These are phyloP conservation scores for Conger conger DNA, from an alignment of 2,113 vertebrate genomes.

Conservation along the genomic window DNA sequence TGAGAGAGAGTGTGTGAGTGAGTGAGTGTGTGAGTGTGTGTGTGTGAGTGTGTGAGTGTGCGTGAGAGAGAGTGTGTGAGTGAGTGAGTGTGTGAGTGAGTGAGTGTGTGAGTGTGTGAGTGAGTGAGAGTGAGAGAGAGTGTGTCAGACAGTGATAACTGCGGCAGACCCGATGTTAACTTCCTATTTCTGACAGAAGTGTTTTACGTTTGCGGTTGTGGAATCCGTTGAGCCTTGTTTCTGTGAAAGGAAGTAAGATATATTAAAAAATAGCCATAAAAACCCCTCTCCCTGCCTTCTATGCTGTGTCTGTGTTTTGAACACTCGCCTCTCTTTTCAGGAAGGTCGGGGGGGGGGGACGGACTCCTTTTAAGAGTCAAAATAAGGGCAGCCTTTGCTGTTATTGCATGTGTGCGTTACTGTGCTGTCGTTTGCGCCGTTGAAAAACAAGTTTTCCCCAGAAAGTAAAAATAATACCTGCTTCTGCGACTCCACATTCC, in stretches of 20 bases:
- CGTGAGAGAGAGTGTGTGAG: no score
- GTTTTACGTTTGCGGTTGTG: background rate
- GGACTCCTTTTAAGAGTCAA: constrained; percentile 52
- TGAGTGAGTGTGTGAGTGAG: background rate
- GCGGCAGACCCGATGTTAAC: background rate
- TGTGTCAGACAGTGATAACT: background rate
- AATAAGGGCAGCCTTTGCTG: constrained; percentile 50
- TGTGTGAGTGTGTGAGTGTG: background rate
- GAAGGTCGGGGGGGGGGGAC: constrained; percentile 44
- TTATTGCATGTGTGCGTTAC: constrained; percentile 61
- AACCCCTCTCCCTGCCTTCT: constrained; percentile 46
- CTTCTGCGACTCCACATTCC: constrained; percentile 7
- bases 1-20: no score
- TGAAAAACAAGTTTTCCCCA: constrained; percentile 32
- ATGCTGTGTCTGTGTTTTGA: constrained; percentile 49
- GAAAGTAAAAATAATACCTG: background rate
- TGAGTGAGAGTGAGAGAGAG: background rate
- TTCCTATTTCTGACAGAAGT: background rate
- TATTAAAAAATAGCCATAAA: constrained; percentile 50
- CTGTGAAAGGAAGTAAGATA: background rate
- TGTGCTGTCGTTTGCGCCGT: constrained; percentile 66
- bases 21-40: background rate
- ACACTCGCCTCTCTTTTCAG: constrained; percentile 35
- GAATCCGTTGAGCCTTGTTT: background rate
- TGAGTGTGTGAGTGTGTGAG: background rate